A percentile compares a stretch with the other conserved stretches of the same genome.
phyloP scores from a whole-genome alignment of 1,140 invertebrate genomes.

The Drosophila novamexicana region DNA sequence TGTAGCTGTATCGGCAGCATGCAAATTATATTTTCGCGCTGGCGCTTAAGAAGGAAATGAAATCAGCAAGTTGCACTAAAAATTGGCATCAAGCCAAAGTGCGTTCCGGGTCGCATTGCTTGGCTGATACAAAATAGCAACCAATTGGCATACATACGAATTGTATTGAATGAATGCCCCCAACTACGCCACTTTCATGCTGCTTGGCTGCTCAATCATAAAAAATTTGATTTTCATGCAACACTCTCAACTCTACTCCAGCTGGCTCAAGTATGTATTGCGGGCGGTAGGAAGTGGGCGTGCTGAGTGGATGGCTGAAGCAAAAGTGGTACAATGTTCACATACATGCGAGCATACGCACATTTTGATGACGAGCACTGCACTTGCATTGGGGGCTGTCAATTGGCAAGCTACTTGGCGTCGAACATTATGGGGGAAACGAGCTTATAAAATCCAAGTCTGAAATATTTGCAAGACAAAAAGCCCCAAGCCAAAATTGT shows the following conservation, averaged over 20 bases:
- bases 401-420: conserved; percentile 40
- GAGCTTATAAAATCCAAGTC: conserved; percentile 24
- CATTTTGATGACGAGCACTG: conserved; percentile 25
- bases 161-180: conserved; percentile 16
- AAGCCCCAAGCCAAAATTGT: background rate
- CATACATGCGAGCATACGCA: conserved; percentile 16
- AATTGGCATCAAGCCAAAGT: conserved; percentile 76
- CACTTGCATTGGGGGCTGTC: conserved; percentile 31
- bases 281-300: background rate
- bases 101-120: conserved; percentile 72
- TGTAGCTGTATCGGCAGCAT: conserved; percentile 30
- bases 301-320: background rate
- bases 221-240: conserved; percentile 76
- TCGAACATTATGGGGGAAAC: conserved; percentile 25
- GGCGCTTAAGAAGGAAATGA: conserved; percentile 75
- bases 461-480: conserved; percentile 1
- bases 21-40: conserved; percentile 71
- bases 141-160: conserved; percentile 29
- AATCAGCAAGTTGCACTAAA: conserved; percentile 64
- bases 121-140: conserved; percentile 74
- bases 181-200: conserved; percentile 69
- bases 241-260: conserved; percentile 27
- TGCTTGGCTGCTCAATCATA: conserved; percentile 77
- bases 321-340: conserved; percentile 16
- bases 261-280: conserved; percentile 1